A percentile compares a stretch with the other conserved stretches of the same genome.
Conservation (phyloP, 2,888 invertebrate genomes). For the Adela reaumurella region DNA sequence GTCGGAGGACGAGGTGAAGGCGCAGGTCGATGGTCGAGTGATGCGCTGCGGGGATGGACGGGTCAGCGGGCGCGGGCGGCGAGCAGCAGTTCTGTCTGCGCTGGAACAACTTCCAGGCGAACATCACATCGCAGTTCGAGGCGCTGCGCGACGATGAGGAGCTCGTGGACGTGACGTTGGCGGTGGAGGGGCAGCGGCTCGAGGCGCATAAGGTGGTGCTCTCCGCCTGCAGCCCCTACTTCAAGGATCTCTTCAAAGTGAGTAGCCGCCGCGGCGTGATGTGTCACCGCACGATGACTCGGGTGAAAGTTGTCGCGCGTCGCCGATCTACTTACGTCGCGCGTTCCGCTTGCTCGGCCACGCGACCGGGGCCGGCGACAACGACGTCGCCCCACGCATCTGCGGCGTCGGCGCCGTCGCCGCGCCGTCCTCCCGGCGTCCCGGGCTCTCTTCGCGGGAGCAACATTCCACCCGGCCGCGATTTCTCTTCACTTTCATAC, state of each 20-base stretch:
- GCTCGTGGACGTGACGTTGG: constrained; percentile 85
- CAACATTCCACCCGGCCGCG: not conserved
- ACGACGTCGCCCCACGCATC: not conserved
- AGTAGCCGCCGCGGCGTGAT: constrained; percentile 57
- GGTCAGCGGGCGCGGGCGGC: constrained; percentile 56
- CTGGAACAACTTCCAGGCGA: constrained; percentile 88
- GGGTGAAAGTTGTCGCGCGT: constrained; percentile 58
- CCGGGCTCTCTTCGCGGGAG: not conserved
- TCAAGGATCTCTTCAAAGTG: constrained; percentile 83
- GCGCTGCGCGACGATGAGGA: constrained; percentile 80
- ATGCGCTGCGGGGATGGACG: constrained; percentile 60
- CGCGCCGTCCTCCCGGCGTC: constrained; percentile 37
- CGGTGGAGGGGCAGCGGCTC: constrained; percentile 78
- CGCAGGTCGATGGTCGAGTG: constrained; percentile 54
- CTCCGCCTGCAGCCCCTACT: constrained; percentile 84
- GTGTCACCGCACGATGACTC: constrained; percentile 58
- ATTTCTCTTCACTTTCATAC: not conserved
- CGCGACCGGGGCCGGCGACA: not conserved
- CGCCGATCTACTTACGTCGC: constrained; percentile 58
- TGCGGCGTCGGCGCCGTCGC: constrained; percentile 16
- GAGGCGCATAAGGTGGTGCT: constrained; percentile 84
- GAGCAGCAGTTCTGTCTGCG: constrained; percentile 86
- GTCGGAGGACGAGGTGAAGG: constrained; percentile 57
- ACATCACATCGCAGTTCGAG: constrained; percentile 84
- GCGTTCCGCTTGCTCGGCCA: constrained; percentile 39